phyloP scores from a whole-genome alignment of 2,113 vertebrate species.

The Sapayoa aenigma region DNA sequence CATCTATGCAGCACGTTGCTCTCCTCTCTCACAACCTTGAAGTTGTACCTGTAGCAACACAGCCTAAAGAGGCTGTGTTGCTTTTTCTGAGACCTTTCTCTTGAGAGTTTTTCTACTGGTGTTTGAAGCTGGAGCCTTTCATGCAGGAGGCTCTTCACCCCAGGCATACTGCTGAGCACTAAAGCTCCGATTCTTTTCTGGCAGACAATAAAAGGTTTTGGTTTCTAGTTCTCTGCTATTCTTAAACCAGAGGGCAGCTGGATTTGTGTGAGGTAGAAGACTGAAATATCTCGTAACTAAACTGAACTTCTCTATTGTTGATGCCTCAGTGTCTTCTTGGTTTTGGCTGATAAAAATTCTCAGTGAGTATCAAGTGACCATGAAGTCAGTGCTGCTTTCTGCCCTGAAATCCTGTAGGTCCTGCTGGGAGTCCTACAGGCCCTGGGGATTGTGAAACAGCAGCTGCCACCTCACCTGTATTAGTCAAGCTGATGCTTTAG shows the following conservation, averaged over 20 bases:
- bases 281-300: neutral
- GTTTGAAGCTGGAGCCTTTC: neutral
- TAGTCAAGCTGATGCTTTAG: neutral
- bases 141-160: neutral
- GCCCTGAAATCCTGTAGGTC: neutral
- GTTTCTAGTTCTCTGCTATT: neutral
- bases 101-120: neutral
- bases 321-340: neutral
- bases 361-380: neutral
- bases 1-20: neutral
- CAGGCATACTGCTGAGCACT: neutral
- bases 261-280: neutral
- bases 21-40: neutral
- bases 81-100: neutral
- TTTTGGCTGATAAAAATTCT: neutral
- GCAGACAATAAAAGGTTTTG: neutral
- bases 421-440: neutral
- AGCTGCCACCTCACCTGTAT: neutral
- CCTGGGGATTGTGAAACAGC: neutral
- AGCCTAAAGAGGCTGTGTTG: neutral
- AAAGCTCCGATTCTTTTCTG: neutral
- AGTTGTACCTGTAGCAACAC: neutral
- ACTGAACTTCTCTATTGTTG: neutral
- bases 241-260: neutral
- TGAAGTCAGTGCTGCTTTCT: neutral